phyloP scores from a whole-genome alignment of 2,797 vertebrate genomes.

The Mormyrops attenuatus region DNA sequence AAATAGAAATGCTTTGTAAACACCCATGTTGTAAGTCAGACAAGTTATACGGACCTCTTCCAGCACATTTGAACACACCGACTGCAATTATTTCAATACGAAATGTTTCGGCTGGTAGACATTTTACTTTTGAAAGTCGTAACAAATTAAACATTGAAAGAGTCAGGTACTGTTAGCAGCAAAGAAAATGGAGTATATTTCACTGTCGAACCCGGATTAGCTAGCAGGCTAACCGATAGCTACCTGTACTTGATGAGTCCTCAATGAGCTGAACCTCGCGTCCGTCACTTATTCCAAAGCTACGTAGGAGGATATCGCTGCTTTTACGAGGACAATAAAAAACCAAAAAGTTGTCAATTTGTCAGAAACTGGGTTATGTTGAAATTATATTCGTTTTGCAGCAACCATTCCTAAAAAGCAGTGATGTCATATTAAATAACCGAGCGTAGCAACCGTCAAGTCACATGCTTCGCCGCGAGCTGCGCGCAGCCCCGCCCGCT shows the following conservation, averaged over 20 bases:
- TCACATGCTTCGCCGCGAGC: neutral
- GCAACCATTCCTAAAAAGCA: neutral
- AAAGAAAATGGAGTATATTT: neutral
- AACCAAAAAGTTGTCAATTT: neutral
- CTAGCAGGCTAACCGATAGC: neutral
- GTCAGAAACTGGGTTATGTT: neutral
- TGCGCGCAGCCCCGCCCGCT: neutral
- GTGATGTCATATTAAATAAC: constrained; percentile 7
- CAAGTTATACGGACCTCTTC: neutral
- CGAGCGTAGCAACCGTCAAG: neutral
- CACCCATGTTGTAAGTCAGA: neutral
- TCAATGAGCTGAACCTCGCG: neutral
- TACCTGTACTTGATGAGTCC: constrained; percentile 9
- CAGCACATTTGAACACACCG: neutral
- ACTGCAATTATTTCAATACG: neutral
- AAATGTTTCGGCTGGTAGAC: neutral
- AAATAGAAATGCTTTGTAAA: neutral
- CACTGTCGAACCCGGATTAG: neutral
- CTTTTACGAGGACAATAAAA: neutral
- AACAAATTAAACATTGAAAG: neutral
- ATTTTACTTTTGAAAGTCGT: neutral
- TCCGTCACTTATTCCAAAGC: neutral
- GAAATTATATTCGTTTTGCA: neutral
- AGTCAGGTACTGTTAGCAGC: neutral
- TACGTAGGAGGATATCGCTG: neutral